Percentiles rank a stretch among this genome's conserved stretches.
phyloP scores from a whole-genome alignment of 2,888 invertebrate species.

The Molorchus minor region DNA sequence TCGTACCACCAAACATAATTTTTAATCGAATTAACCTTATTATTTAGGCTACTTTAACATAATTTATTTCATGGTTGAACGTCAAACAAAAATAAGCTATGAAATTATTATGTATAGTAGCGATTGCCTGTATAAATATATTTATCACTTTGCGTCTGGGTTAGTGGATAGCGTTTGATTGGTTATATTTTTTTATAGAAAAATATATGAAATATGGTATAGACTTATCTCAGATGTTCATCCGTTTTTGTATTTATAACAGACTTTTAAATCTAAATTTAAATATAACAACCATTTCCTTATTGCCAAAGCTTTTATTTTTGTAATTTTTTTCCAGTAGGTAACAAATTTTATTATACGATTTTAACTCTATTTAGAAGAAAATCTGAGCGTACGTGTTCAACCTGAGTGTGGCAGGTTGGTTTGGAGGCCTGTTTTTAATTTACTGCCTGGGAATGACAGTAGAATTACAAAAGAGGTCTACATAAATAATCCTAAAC shows the following conservation, averaged over 20 bases:
- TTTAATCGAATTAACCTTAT: slow-evolving; percentile 29
- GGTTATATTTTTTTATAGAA: slow-evolving; percentile 25
- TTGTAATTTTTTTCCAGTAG: not conserved
- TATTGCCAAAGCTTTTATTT: slow-evolving; percentile 37
- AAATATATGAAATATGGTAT: slow-evolving; percentile 30
- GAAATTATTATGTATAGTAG: slow-evolving; percentile 47
- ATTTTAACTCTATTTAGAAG: slow-evolving; percentile 16
- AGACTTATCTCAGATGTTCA: slow-evolving; percentile 31
- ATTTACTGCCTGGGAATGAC: slow-evolving; percentile 59
- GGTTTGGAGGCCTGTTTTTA: slow-evolving; percentile 31
- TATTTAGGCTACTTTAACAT: slow-evolving; percentile 17
- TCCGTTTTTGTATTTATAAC: slow-evolving; percentile 29
- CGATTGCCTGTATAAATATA: slow-evolving; percentile 58
- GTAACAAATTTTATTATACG: slow-evolving; percentile 2
- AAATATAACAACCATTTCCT: slow-evolving; percentile 43
- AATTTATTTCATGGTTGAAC: slow-evolving; percentile 31
- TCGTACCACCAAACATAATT: slow-evolving; percentile 50
- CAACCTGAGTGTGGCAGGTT: slow-evolving; percentile 16
- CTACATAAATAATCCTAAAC: slow-evolving; percentile 4
- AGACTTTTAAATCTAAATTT: slow-evolving; percentile 37
- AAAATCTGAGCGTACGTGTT: slow-evolving; percentile 30
- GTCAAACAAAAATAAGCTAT: slow-evolving; percentile 45
- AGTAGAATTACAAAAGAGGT: slow-evolving; percentile 42
- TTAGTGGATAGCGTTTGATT: slow-evolving; percentile 53
- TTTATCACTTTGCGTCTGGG: slow-evolving; percentile 59